Evolutionary conservation across 2,797 vertebrate species (phyloP).

Genomic region (Sebastes paucispinis): DNA sequence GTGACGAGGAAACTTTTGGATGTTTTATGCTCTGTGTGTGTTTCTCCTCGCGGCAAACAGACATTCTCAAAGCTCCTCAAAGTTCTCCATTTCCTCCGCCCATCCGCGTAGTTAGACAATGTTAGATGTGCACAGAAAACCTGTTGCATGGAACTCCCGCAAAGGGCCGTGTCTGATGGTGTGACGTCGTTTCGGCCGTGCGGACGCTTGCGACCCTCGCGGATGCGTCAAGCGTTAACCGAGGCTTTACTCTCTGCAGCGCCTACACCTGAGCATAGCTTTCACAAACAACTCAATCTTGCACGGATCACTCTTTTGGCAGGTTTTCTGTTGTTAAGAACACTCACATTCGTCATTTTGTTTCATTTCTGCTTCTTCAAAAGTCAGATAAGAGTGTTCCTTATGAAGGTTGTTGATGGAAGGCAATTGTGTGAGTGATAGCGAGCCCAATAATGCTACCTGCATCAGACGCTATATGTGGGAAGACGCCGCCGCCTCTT

Average conservation of each 20-base stretch:
- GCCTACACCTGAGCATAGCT: not conserved
- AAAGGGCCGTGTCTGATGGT: too few species aligned
- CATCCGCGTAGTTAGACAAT: too few species aligned
- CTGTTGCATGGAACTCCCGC: too few species aligned
- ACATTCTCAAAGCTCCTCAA: too few species aligned
- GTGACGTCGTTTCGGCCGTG: fast-evolving
- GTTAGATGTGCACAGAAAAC: too few species aligned
- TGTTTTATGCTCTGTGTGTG: too few species aligned
- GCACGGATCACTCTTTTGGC: not conserved
- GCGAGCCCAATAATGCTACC: not conserved
- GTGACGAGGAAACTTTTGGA: too few species aligned
- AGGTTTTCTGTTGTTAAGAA: not conserved
- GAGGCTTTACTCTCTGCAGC: not conserved
- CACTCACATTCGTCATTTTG: not conserved
- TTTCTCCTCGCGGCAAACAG: too few species aligned
- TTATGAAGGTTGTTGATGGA: not conserved
- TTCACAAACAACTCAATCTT: not conserved
- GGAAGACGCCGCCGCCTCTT: constrained; percentile 14
- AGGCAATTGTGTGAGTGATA: constrained; percentile 12
- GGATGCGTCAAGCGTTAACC: too few species aligned
- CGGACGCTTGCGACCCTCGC: too few species aligned
- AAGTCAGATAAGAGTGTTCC: constrained; percentile 13
- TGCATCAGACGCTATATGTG: not conserved
- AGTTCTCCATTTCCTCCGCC: too few species aligned
- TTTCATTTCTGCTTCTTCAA: constrained; percentile 4